phyloP scores from a whole-genome alignment of 2,888 invertebrate genomes.

The Onthophagus sagittarius region DNA sequence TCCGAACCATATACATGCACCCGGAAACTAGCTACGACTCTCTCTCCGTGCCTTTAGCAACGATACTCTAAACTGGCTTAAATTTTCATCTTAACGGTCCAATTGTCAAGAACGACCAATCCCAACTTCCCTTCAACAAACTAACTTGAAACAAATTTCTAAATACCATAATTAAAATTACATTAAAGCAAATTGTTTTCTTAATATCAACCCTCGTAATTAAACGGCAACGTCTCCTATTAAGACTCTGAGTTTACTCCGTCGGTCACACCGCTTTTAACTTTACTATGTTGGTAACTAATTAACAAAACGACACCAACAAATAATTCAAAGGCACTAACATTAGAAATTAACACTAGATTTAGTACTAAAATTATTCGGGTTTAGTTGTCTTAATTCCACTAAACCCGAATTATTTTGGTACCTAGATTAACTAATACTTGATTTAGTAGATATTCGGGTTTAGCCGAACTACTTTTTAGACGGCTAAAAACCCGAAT shows the following conservation, averaged over 20 bases:
- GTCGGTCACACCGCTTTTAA: background rate
- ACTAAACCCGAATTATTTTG: too few species aligned
- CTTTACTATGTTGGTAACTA: too few species aligned
- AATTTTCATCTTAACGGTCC: background rate
- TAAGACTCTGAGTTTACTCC: background rate
- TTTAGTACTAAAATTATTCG: too few species aligned
- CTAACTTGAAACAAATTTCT: background rate
- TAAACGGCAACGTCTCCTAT: background rate
- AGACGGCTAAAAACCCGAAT: too few species aligned
- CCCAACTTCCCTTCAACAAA: background rate
- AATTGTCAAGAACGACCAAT: background rate
- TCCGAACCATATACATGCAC: slow-evolving; percentile 12
- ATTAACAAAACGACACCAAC: too few species aligned
- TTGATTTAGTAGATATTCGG: too few species aligned
- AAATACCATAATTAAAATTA: background rate
- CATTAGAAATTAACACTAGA: too few species aligned
- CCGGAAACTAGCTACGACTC: background rate
- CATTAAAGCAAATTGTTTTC: background rate
- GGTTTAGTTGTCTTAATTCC: too few species aligned
- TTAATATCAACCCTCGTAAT: background rate
- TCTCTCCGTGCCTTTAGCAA: background rate
- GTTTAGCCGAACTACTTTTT: too few species aligned
- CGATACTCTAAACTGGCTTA: background rate
- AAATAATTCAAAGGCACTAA: too few species aligned
- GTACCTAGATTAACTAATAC: too few species aligned